Evolutionary conservation across 1,140 invertebrate genomes (phyloP).

Genomic region (Ericerus pela): DNA sequence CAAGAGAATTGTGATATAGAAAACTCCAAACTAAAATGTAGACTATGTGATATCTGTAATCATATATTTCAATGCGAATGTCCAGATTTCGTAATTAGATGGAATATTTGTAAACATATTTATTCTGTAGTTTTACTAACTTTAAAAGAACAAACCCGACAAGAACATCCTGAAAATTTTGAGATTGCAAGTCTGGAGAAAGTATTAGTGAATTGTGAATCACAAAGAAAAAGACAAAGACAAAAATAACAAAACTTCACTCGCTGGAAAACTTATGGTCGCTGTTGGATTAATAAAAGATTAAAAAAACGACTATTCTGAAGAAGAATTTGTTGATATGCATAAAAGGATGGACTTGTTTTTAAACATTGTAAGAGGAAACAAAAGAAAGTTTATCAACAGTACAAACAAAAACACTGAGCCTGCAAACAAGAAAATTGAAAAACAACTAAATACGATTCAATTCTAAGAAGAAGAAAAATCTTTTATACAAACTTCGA

Average conservation of each 20-base stretch:
- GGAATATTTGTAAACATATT: background rate
- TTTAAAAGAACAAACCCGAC: background rate
- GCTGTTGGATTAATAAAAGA: background rate
- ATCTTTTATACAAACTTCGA: too few relatives aligned
- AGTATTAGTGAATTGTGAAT: background rate
- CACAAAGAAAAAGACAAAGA: too few relatives aligned
- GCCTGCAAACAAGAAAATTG: background rate
- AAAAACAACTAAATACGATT: background rate
- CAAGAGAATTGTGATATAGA: background rate
- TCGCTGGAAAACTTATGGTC: background rate
- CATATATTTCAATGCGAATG: background rate
- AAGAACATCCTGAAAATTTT: background rate
- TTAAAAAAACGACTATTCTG: background rate
- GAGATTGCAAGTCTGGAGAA: background rate
- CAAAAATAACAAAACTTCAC: background rate
- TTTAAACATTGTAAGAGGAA: background rate
- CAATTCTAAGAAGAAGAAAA: background rate
- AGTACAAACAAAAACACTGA: background rate
- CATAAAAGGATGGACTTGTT: background rate
- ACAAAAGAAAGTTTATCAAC: background rate
- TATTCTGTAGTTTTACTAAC: background rate
- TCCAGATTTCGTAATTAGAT: background rate
- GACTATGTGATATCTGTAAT: background rate
- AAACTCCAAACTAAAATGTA: background rate
- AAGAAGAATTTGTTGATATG: background rate